A percentile compares a stretch with the other conserved stretches of the same genome.
Conservation (phyloP, 2,113 vertebrate genomes). For the Blennius ocellaris region DNA sequence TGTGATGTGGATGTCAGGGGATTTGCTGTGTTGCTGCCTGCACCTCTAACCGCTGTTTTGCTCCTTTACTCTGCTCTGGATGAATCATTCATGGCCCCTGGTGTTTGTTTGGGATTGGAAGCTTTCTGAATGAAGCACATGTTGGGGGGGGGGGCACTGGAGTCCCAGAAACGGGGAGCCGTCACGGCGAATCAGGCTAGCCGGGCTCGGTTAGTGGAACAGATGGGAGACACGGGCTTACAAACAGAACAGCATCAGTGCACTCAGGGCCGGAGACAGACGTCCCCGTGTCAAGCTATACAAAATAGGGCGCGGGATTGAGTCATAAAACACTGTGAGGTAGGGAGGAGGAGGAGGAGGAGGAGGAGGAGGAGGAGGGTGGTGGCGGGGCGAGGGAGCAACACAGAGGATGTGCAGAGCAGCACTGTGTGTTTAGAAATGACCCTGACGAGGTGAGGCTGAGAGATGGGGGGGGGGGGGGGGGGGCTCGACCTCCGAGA, state of each 20-base stretch:
- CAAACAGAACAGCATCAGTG: slow-evolving; percentile 42
- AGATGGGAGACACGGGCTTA: slow-evolving; percentile 64
- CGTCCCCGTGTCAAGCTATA: slow-evolving; percentile 34
- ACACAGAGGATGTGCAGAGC: slow-evolving; percentile 23
- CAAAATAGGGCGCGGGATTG: slow-evolving; percentile 46
- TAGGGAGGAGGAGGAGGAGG: not conserved
- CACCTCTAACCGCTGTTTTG: slow-evolving; percentile 31
- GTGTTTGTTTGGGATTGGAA: slow-evolving; percentile 31
- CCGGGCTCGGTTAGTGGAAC: slow-evolving; percentile 44
- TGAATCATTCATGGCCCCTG: slow-evolving; percentile 50
- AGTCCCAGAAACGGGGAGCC: slow-evolving; percentile 38
- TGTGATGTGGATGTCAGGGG: not conserved
- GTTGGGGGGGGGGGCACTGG: slow-evolving; percentile 44
- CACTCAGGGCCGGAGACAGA: slow-evolving; percentile 32
- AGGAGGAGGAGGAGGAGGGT: not conserved
- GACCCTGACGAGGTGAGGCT: slow-evolving; percentile 23
- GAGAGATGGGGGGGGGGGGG: too few relatives aligned
- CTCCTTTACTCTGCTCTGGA: slow-evolving; percentile 17
- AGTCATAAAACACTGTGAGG: slow-evolving; percentile 54
- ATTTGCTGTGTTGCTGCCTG: slow-evolving; percentile 3
- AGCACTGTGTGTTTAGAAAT: slow-evolving; percentile 14
- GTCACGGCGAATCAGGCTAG: slow-evolving; percentile 57
- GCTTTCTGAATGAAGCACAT: slow-evolving; percentile 68
- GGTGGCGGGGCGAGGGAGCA: slow-evolving; percentile 2
- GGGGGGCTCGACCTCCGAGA: slow-evolving; percentile 11